Percentiles rank a stretch among this genome's conserved stretches.
Evolutionary conservation across 2,797 vertebrate species (phyloP).

Genomic region (Epinephelus malabaricus): DNA sequence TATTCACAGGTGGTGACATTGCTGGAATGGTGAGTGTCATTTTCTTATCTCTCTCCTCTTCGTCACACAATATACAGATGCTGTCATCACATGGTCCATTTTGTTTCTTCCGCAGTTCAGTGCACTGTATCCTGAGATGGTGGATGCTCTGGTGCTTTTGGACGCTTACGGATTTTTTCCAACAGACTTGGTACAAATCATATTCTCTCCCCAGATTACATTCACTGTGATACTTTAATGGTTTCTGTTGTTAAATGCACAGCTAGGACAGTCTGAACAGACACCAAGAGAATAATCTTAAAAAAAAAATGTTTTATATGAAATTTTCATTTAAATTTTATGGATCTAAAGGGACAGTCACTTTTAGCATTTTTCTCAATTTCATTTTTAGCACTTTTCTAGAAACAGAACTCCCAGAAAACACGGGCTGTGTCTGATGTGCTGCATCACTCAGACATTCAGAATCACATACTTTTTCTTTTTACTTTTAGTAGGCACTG

Average conservation of each 20-base stretch:
- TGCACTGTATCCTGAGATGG: slow-evolving; percentile 90
- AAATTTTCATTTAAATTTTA: no score
- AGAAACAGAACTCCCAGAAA: no score
- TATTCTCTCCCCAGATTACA: background rate
- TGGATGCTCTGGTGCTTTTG: slow-evolving; percentile 89
- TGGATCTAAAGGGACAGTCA: no score
- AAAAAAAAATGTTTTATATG: no score
- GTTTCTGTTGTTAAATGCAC: background rate
- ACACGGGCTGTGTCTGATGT: no score
- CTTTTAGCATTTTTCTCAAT: no score
- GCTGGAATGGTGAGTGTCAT: slow-evolving; percentile 49
- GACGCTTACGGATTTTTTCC: slow-evolving; percentile 84
- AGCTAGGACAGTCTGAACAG: background rate
- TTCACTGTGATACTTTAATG: background rate
- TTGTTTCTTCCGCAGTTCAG: slow-evolving; percentile 81
- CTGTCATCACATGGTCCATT: background rate
- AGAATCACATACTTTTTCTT: no score
- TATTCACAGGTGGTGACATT: slow-evolving; percentile 81
- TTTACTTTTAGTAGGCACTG: no score
- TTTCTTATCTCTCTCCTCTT: background rate
- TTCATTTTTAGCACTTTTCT: no score
- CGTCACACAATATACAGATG: background rate
- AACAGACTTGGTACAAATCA: slow-evolving; percentile 65
- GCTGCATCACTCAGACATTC: no score
- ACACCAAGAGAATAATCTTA: no score